phyloP scores from a whole-genome alignment of 2,888 invertebrate species.

The Lacanobia oleracea region DNA sequence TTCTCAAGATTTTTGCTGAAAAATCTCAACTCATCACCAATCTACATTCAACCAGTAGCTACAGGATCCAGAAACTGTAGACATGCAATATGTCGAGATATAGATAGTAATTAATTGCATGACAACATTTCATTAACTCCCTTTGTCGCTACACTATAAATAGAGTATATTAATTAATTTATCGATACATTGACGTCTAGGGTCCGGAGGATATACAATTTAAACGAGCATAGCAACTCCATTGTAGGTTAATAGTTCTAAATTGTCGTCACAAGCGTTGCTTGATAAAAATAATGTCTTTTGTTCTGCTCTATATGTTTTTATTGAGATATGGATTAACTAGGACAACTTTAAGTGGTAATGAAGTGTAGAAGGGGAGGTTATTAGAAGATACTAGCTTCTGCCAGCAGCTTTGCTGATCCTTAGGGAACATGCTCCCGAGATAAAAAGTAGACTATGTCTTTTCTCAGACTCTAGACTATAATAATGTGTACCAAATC shows the following conservation, averaged over 20 bases:
- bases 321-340: slow-evolving; percentile 12
- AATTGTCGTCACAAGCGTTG: slow-evolving; percentile 37
- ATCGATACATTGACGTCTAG: slow-evolving; percentile 67
- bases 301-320: slow-evolving; percentile 31
- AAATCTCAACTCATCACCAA: neutral
- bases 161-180: slow-evolving; percentile 77
- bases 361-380: neutral
- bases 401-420: no score
- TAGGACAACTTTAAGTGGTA: neutral
- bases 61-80: neutral
- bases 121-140: slow-evolving; percentile 9
- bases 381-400: neutral
- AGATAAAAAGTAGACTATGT: no score
- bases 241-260: slow-evolving; percentile 62
- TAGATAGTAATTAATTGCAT: slow-evolving; percentile 7
- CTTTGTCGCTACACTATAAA: slow-evolving; percentile 30
- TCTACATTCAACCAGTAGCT: neutral
- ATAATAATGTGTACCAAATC: no score
- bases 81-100: neutral
- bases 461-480: no score
- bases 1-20: no score
- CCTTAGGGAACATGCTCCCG: no score
- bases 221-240: slow-evolving; percentile 63
- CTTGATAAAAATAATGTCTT: slow-evolving; percentile 45
- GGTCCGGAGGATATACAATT: slow-evolving; percentile 68